These are phyloP conservation scores for Trissolcus brochymenae DNA, from an alignment of 2,888 invertebrate genomes.

Conservation along the genomic window DNA sequence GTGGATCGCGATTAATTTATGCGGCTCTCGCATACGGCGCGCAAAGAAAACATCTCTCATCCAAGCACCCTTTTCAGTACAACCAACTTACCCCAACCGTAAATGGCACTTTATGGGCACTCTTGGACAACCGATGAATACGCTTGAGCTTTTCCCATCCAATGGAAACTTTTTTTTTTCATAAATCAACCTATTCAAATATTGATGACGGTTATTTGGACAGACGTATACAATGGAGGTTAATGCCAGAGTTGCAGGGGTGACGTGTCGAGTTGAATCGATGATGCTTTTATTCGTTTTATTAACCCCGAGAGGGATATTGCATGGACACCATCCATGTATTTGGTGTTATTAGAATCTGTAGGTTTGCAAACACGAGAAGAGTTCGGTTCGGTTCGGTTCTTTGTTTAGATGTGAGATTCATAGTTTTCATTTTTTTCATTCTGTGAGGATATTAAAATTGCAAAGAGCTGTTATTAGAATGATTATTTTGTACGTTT, in stretches of 20 bases:
- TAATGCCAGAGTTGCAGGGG: conserved; percentile 33
- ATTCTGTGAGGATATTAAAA: too few relatives aligned
- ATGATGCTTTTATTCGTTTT: conserved; percentile 51
- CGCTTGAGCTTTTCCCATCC: conserved; percentile 2
- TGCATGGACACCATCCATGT: conserved; percentile 24
- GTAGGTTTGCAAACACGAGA: conserved; percentile 1
- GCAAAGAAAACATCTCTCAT: conserved; percentile 30
- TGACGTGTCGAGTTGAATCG: conserved; percentile 53
- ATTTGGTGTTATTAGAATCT: conserved; percentile 23
- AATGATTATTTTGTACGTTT: too few relatives aligned
- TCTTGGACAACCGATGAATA: neutral
- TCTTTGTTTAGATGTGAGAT: too few relatives aligned
- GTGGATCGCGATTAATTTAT: conserved; percentile 65
- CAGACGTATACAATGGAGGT: conserved; percentile 33
- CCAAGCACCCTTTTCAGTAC: conserved; percentile 32
- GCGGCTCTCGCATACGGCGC: conserved; percentile 45
- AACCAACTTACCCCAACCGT: conserved; percentile 12
- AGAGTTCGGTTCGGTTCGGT: too few relatives aligned
- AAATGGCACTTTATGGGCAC: conserved; percentile 35
- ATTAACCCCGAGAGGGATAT: conserved; percentile 33
- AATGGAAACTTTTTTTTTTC: conserved; percentile 26
- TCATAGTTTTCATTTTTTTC: too few relatives aligned
- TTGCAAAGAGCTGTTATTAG: too few relatives aligned
- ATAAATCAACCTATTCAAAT: conserved; percentile 54
- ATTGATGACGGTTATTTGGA: conserved; percentile 45